Base-by-base conservation (phyloP, 2,113 vertebrate species). In the Phoenicopterus ruber region DNA sequence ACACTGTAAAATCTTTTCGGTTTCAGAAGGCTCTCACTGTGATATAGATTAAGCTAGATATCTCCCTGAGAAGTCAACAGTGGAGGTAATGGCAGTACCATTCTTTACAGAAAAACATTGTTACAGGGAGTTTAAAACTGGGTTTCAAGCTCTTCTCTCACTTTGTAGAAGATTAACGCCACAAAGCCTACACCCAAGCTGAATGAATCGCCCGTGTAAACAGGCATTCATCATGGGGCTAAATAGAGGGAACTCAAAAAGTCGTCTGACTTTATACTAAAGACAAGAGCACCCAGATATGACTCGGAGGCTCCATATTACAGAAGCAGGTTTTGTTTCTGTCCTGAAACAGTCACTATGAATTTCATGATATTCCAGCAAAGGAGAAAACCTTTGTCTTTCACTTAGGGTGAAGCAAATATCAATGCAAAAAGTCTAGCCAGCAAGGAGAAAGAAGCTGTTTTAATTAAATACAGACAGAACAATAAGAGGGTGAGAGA, bases 171-270 rank as follows among this genome's bases (percentile, higher is more conserved):
- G 47, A 29, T 83, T 61, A 61, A 36, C 4, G 2, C 31, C 65
- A 47, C 65, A 78, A 65, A 93, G 9, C 25, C 31, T 47, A 32
- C 10, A 59, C 4, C 10, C 10, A 66, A 54, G 31, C 6, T 83
- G 32, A 81, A 70, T 58, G 42, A 62, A n/a, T 70, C 1, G 0
- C 17, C 24, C 0, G 0, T 46, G 8, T 52, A 28, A 82, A 65
- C 18, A 65, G 7, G 5, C 7, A 7, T 82, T 65, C 57, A 47
- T 42, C n/a, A 72, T 42, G 19, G 5, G 26, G 7, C 10, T 71
- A 42, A 52, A 59, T 9, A 82, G 11, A 70, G 9, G 25, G 14
- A 90, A 77, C 6, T 54, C 31, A 72, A 36, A 74, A 77, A 65
- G 34, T 31, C 34, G 3, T 74, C 42, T 54, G 10, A 54, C 26